Conservation (phyloP, 2,888 invertebrate species). For the Antitype chi region DNA sequence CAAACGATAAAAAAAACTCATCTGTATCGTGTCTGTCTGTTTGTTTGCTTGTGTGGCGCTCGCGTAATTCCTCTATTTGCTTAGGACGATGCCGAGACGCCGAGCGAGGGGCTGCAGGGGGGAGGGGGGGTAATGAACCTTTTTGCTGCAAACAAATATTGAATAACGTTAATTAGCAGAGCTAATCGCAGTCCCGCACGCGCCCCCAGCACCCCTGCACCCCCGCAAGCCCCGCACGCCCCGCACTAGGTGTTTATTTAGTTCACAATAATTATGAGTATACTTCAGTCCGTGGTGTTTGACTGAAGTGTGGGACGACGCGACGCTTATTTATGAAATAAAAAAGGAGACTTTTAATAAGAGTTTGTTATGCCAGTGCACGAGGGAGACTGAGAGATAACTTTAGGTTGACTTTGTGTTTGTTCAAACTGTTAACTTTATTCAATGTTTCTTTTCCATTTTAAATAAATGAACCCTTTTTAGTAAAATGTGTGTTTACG, state of each 20-base stretch:
- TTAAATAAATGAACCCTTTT: conserved; percentile 6
- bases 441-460: neutral
- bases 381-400: neutral
- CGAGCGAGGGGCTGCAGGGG: neutral
- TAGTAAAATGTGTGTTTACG: neutral
- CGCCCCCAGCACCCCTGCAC: neutral
- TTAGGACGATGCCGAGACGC: conserved; percentile 56
- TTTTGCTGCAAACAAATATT: conserved; percentile 67
- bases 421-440: conserved; percentile 14
- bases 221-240: conserved; percentile 1
- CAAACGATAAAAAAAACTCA: conserved; percentile 60
- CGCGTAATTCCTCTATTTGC: conserved; percentile 58
- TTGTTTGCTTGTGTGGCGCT: conserved; percentile 53
- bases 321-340: neutral
- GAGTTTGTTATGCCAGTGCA: conserved; percentile 39
- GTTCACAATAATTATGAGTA: conserved; percentile 37
- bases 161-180: conserved; percentile 66
- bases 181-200: conserved; percentile 63
- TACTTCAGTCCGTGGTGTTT: conserved; percentile 21
- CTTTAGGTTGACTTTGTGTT: neutral
- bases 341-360: conserved; percentile 32
- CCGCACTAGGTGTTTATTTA: conserved; percentile 35
- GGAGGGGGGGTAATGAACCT: conserved; percentile 54
- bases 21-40: conserved; percentile 51
- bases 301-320: neutral